Evolutionary conservation across 2,113 vertebrate species (phyloP), one percentile per base, ranked within the genome.

Genomic region (Corvus cornix): DNA sequence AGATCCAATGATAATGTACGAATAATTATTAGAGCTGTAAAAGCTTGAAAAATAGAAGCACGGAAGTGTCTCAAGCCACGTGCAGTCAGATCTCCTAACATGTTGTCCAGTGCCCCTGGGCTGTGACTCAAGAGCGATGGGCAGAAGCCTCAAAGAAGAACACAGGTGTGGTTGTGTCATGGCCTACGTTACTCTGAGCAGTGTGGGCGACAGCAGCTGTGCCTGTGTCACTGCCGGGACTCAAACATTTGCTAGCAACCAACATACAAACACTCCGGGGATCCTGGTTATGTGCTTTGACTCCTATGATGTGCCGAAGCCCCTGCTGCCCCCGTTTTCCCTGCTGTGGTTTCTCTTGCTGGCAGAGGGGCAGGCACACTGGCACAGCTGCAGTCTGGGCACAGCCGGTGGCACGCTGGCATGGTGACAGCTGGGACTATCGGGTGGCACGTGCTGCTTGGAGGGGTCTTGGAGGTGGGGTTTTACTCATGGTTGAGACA

Each of bases 391-490:
- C 37, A 17, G 48, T 6, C 24, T 53, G 62, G 64, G 33, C 69
- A 55, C 64, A 73, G 69, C 68, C 0, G 0, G 64, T 3, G 12
- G 52, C 62, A 7, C 0, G 0, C 67, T 90, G 87, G 49, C 75
- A 66, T 0, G 0, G 60, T 63, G 84, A 31, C 77, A 91, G 44
- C 66, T 59, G 74, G 43, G 44, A 37, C 84, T 39, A 1, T 16
- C 1, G 0, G 39, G 60, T 75, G 52, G 39, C 74, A 33, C 1
- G 4, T 35, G 48, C 52, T 0, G 0, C 35, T 60, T 77, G 35
- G 17, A 67, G 23, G 9, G 27, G 4, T 55, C 14, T 33, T 51
- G 48, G 52, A 56, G 72, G 23, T n/a, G 31, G 31, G 28, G 10
- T 43, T 59, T 76, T 3, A 0, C 52, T 75, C 7, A 1, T 5